These are phyloP conservation scores for Ctenoplectra terminalis DNA, from an alignment of 1,140 invertebrate species.

Conservation along the genomic window DNA sequence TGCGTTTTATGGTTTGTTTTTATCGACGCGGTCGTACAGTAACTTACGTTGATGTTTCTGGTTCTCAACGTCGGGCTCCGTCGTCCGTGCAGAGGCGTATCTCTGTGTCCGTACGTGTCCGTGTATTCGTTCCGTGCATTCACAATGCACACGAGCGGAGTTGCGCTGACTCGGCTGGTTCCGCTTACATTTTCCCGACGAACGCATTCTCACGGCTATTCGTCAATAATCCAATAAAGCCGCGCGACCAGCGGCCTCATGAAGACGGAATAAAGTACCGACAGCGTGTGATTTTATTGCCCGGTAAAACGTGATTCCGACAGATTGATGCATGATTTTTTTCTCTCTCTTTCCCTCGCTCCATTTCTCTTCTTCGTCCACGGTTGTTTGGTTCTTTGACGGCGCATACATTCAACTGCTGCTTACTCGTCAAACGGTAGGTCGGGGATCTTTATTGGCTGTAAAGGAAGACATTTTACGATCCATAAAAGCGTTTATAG, in stretches of 20 bases:
- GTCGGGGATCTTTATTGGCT: constrained; percentile 82
- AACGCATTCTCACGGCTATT: constrained; percentile 55
- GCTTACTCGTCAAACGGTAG: constrained; percentile 75
- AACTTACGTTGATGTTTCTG: constrained; percentile 60
- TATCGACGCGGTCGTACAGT: constrained; percentile 77
- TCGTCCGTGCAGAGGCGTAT: background rate
- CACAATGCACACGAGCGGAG: constrained; percentile 5
- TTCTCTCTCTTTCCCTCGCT: background rate
- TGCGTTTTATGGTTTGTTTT: constrained; percentile 81
- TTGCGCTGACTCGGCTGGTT: constrained; percentile 58
- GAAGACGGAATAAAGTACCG: constrained; percentile 67
- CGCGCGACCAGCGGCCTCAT: constrained; percentile 45
- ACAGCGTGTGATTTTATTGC: constrained; percentile 70
- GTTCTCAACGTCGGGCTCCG: constrained; percentile 54
- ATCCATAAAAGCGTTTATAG: constrained; percentile 83
- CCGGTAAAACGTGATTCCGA: constrained; percentile 71
- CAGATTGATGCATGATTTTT: constrained; percentile 67
- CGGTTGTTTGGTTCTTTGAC: background rate
- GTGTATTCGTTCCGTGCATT: background rate
- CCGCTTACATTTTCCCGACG: constrained; percentile 61
- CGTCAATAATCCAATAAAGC: constrained; percentile 70
- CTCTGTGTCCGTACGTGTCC: background rate
- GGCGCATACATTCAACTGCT: constrained; percentile 55
- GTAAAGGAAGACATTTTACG: constrained; percentile 83
- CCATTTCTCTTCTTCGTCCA: background rate